Evolutionary conservation across 2,113 vertebrate species (phyloP).

Genomic region (Salvelinus sp.): DNA sequence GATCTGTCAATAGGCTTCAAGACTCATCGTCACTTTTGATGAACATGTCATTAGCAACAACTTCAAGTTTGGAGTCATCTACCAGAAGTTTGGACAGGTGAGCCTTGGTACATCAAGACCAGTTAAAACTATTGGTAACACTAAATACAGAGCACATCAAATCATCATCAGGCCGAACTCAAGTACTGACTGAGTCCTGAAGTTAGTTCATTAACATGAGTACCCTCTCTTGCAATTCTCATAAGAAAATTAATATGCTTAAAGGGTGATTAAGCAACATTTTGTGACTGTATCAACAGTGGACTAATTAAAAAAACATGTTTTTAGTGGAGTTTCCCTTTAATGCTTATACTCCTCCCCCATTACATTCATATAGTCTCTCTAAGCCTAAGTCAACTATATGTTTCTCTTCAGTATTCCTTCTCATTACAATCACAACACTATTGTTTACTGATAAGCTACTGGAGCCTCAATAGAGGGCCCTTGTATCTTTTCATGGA

Average conservation of each 20-base stretch:
- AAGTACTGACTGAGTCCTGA: background rate
- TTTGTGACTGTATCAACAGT: too few species aligned
- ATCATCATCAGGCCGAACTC: background rate
- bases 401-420: constrained; percentile 26
- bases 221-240: constrained; percentile 26
- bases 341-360: constrained; percentile 3
- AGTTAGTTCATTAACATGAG: background rate
- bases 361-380: constrained; percentile 41
- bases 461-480: constrained; percentile 28
- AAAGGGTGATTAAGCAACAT: too few species aligned
- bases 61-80: constrained; percentile 96
- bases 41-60: constrained; percentile 97
- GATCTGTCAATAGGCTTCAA: constrained; percentile 81
- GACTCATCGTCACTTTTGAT: constrained; percentile 92
- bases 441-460: constrained; percentile 45
- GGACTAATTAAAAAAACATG: too few species aligned
- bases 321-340: too few species aligned
- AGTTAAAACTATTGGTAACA: background rate
- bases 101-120: constrained; percentile 11
- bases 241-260: constrained; percentile 20
- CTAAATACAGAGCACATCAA: background rate
- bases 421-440: constrained; percentile 50
- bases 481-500: constrained; percentile 19
- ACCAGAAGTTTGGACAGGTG: constrained; percentile 95
- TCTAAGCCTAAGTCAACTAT: constrained; percentile 5